phyloP scores from a whole-genome alignment of 2,113 vertebrate genomes.

The Sebastes fasciatus region DNA sequence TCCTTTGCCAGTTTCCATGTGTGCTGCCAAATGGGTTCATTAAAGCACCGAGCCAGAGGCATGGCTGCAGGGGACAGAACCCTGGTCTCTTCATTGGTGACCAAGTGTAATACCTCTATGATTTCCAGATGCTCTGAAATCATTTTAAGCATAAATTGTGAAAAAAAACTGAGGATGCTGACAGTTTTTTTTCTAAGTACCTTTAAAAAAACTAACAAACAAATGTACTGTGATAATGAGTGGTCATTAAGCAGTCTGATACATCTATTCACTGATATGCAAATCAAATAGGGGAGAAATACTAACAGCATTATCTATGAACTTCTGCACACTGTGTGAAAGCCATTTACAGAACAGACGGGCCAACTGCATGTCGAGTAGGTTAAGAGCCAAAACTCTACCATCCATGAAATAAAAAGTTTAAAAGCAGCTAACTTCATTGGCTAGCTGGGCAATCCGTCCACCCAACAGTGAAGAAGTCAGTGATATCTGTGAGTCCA shows the following conservation, averaged over 20 bases:
- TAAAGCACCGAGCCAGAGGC: constrained; percentile 51
- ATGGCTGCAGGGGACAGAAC: constrained; percentile 39
- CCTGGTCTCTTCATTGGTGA: constrained; percentile 11
- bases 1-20: constrained; percentile 30
- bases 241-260: constrained; percentile 2
- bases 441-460: constrained; percentile 1
- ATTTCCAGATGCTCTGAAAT: constrained; percentile 12
- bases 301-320: constrained; percentile 3
- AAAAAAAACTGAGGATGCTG: not conserved
- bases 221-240: constrained; percentile 4
- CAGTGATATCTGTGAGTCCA: constrained; percentile 4
- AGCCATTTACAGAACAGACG: constrained; percentile 33
- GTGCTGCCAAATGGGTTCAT: constrained; percentile 44
- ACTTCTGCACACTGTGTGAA: constrained; percentile 28
- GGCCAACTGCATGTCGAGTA: constrained; percentile 15
- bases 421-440: constrained; percentile 24
- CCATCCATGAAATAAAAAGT: constrained; percentile 42
- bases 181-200: not conserved
- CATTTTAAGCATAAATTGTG: constrained; percentile 1
- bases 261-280: constrained; percentile 18
- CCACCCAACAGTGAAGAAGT: constrained; percentile 5
- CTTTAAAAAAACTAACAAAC: not conserved
- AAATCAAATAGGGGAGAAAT: constrained; percentile 16
- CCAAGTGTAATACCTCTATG: not conserved
- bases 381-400: constrained; percentile 41